These are phyloP conservation scores for Cynopterus brachyotis DNA, from an alignment of 2,113 vertebrate species.

Conservation along the genomic window DNA sequence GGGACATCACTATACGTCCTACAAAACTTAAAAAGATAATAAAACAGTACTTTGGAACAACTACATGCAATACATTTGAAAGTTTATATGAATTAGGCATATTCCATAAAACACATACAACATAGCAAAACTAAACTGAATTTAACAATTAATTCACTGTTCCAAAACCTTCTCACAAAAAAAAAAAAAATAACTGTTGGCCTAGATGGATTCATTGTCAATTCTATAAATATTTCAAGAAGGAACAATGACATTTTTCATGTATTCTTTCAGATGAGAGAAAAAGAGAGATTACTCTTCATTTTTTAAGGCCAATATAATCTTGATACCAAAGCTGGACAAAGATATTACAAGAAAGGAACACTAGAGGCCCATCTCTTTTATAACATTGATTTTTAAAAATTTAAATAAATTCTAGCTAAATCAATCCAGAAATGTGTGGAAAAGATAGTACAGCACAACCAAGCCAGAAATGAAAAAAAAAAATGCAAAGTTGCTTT, in stretches of 20 bases:
- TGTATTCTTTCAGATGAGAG: neutral
- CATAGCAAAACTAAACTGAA: constrained; percentile 29
- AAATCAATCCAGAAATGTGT: neutral
- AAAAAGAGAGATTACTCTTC: neutral
- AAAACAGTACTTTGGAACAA: constrained; percentile 9
- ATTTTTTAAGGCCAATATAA: neutral
- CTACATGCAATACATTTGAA: neutral
- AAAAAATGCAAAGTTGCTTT: neutral
- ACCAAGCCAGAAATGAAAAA: neutral
- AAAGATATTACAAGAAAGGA: neutral
- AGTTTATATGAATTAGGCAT: neutral
- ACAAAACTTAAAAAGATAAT: neutral
- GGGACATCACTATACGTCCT: neutral
- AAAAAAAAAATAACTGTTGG: neutral
- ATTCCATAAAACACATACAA: neutral
- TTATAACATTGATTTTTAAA: neutral
- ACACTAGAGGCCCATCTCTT: neutral
- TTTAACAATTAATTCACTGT: neutral
- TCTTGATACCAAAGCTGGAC: neutral
- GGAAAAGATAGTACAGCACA: neutral
- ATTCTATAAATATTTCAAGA: constrained; percentile 3
- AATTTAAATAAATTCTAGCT: neutral
- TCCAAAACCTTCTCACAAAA: neutral
- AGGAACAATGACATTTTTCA: neutral
- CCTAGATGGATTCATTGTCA: neutral